Base-by-base conservation (phyloP, 1,140 invertebrate species). In the Araneus ventricosus region DNA sequence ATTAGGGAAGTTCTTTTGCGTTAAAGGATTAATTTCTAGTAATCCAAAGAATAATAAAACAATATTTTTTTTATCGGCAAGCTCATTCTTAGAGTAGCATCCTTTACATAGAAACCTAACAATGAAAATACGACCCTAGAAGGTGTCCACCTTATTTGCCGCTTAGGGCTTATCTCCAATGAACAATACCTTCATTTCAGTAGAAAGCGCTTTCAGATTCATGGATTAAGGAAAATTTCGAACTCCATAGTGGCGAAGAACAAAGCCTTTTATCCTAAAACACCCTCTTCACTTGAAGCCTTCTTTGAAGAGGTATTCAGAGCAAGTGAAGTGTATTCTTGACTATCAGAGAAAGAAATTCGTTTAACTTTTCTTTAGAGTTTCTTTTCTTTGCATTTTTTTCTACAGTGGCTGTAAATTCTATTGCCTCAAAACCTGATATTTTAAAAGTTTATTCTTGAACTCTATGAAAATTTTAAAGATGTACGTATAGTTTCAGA, bases 181-280 rank as follows among this genome's bases (percentile, higher is more conserved):
- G 70, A 75, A 75, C 70, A 75, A 75, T 75, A 30, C 70, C 70
- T 75, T 75, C 34, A 75, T 75, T 75, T 75, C 70, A 75, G 70
- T 75, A 75, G 70, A 75, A 75, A 75, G 70, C 20, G 70, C 70
- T 75, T 75, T 75, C 30, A 75, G 70, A 75, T 75, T 75, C 30
- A 34, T 34, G 70, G 70, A 75, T 75, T 75, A 75, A 37, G 70
- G 67, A 30, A 75, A 75, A 75, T 34, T 75, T 75, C 70, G 70
- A 75, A 75, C 70, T 75, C 30, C 20, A 7, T 34, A 4, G 70
- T 34, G 17, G 27, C 30, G 30, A 70, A 75, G 70, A 75, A 75
- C 70, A 75, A 75, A 34, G 70, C 27, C 70, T 75, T 75, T 75
- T 75, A 75, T 75, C 70, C 70, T 75, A 75, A 75, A 75, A 75